Percentiles rank a stretch among this genome's conserved stretches.
phyloP scores from a whole-genome alignment of 2,113 vertebrate genomes.

The Pyxicephalus adspersus region DNA sequence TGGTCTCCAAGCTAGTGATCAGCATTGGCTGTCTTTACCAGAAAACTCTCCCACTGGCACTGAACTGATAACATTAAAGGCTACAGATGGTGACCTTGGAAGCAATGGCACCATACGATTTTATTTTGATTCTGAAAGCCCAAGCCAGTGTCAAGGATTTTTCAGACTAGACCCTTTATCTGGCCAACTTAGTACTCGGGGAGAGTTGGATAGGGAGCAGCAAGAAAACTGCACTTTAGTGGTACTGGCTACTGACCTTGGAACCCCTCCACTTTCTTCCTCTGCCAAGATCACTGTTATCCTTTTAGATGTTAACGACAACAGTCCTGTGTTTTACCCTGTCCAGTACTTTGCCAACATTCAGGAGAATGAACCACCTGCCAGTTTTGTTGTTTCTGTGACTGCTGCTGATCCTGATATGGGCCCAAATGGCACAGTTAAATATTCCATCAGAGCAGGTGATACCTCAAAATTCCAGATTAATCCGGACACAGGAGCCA shows the following conservation, averaged over 20 bases:
- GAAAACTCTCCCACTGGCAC: slow-evolving; percentile 86
- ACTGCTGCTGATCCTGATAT: slow-evolving; percentile 90
- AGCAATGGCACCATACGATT: slow-evolving; percentile 91
- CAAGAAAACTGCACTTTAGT: slow-evolving; percentile 80
- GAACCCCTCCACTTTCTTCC: slow-evolving; percentile 83
- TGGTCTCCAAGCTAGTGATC: slow-evolving; percentile 69
- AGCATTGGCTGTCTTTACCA: slow-evolving; percentile 79
- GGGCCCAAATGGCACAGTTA: slow-evolving; percentile 88
- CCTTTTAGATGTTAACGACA: slow-evolving; percentile 91
- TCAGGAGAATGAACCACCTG: slow-evolving; percentile 91
- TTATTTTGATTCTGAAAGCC: slow-evolving; percentile 83
- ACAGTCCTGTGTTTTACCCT: slow-evolving; percentile 93
- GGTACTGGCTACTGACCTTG: slow-evolving; percentile 85
- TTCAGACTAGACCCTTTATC: slow-evolving; percentile 85
- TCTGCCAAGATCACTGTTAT: slow-evolving; percentile 82
- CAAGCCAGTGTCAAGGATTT: slow-evolving; percentile 72
- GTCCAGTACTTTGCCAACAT: slow-evolving; percentile 95
- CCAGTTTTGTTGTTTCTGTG: slow-evolving; percentile 84
- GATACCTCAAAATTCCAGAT: slow-evolving; percentile 89
- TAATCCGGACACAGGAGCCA: slow-evolving; percentile 82
- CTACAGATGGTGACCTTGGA: slow-evolving; percentile 90
- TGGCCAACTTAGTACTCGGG: slow-evolving; percentile 80
- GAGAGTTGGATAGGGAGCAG: slow-evolving; percentile 87
- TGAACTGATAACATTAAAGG: slow-evolving; percentile 83
- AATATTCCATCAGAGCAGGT: slow-evolving; percentile 88